A percentile compares a stretch with the other conserved stretches of the same genome.
phyloP scores from a whole-genome alignment of 1,140 invertebrate genomes.

The Hermatobates lingyangjiaoensis region DNA sequence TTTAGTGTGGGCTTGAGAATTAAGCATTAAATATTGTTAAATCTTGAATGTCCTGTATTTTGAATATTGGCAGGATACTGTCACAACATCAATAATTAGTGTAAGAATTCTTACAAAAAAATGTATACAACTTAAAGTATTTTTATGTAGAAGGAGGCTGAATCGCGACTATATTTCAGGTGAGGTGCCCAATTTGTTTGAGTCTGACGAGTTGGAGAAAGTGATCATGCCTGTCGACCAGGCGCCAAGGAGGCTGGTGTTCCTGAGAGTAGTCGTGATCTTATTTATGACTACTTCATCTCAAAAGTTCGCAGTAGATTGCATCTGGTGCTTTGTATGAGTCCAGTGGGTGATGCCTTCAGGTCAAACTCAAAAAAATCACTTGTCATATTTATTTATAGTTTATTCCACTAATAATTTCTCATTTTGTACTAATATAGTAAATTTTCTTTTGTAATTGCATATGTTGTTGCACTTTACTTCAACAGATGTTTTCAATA shows the following conservation, averaged over 20 bases:
- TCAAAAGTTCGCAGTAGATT: constrained; percentile 57
- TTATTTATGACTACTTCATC: constrained; percentile 65
- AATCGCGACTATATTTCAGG: constrained; percentile 25
- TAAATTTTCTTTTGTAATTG: too few species aligned
- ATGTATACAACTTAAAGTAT: neutral
- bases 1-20: too few species aligned
- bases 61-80: too few species aligned
- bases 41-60: too few species aligned
- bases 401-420: too few species aligned
- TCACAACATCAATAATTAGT: too few species aligned
- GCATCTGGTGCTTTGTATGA: constrained; percentile 75
- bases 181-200: constrained; percentile 70
- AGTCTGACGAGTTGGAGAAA: constrained; percentile 65
- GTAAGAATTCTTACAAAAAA: too few species aligned
- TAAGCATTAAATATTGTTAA: too few species aligned
- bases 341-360: constrained; percentile 69
- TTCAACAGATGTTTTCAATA: too few species aligned
- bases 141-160: neutral
- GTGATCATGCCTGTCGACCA: constrained; percentile 49
- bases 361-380: constrained; percentile 25
- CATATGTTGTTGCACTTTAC: too few species aligned
- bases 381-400: too few species aligned
- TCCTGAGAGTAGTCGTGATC: constrained; percentile 44
- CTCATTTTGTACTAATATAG: too few species aligned
- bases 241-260: constrained; percentile 51